Evolutionary conservation across 2,113 vertebrate genomes (phyloP).

Genomic region (Triplophysa rosa): DNA sequence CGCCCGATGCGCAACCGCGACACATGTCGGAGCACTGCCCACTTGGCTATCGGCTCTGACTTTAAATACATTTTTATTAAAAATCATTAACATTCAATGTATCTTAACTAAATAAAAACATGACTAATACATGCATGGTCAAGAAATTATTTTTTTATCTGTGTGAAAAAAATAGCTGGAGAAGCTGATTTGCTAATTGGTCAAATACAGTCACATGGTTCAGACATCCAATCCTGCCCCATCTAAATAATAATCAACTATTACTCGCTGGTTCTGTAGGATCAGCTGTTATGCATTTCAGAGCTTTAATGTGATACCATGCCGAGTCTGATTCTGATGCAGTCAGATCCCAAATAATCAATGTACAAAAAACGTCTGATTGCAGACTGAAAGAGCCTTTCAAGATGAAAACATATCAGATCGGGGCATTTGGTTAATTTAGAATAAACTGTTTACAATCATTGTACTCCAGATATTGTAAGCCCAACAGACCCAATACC

Average conservation of each 20-base stretch:
- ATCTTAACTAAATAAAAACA: not conserved
- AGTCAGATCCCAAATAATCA: constrained; percentile 15
- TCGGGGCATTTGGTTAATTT: constrained; percentile 5
- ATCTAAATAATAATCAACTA: constrained; percentile 1
- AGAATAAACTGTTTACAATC: not conserved
- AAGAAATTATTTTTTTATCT: too few species aligned
- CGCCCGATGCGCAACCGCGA: too few species aligned
- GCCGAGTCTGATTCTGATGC: not conserved
- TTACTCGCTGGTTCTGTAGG: not conserved
- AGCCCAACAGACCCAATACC: not conserved
- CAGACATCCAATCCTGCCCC: not conserved
- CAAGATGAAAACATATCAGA: constrained; percentile 7
- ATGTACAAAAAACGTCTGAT: not conserved
- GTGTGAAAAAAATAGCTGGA: not conserved
- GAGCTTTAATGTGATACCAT: not conserved
- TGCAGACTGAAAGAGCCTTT: not conserved
- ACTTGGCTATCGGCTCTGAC: too few species aligned
- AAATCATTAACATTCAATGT: not conserved
- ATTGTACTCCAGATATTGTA: constrained; percentile 1
- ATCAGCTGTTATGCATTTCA: constrained; percentile 23
- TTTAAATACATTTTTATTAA: too few species aligned
- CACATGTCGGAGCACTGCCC: too few species aligned
- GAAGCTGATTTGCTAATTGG: not conserved
- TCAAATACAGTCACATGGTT: constrained; percentile 16
- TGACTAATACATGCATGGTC: too few species aligned